Evolutionary conservation across 1,140 invertebrate genomes (phyloP).

Genomic region (Hyles euphorbiae): DNA sequence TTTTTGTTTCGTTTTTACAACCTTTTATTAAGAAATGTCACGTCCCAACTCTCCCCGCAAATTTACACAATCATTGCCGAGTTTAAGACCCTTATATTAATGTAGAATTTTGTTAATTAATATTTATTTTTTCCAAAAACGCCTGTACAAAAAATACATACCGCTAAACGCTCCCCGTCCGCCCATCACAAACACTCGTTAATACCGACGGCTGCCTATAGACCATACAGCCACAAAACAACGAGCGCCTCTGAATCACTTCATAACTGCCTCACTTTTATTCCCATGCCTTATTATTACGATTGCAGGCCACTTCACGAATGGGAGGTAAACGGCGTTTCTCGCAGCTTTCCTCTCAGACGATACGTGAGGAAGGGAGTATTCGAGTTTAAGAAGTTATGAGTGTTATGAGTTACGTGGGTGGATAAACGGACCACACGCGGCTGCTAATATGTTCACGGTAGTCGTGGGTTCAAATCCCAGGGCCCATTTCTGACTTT

Average conservation of each 20-base stretch:
- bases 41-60: no score
- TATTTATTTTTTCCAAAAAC: neutral
- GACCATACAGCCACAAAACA: constrained; percentile 40
- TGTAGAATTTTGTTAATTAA: no score
- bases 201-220: constrained; percentile 17
- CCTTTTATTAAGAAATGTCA: no score
- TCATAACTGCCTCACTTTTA: constrained; percentile 38
- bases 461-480: no score
- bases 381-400: no score
- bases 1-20: neutral
- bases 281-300: constrained; percentile 28
- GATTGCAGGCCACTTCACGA: constrained; percentile 10
- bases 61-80: constrained; percentile 3
- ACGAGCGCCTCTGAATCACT: constrained; percentile 33
- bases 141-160: neutral
- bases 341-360: no score
- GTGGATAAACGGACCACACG: no score
- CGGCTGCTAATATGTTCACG: no score
- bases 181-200: constrained; percentile 11
- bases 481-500: no score
- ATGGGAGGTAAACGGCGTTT: neutral
- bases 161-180: neutral
- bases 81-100: no score
- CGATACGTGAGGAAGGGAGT: no score
- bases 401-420: no score